phyloP scores from a whole-genome alignment of 1,140 invertebrate genomes.

The Pogonus chalceus region DNA sequence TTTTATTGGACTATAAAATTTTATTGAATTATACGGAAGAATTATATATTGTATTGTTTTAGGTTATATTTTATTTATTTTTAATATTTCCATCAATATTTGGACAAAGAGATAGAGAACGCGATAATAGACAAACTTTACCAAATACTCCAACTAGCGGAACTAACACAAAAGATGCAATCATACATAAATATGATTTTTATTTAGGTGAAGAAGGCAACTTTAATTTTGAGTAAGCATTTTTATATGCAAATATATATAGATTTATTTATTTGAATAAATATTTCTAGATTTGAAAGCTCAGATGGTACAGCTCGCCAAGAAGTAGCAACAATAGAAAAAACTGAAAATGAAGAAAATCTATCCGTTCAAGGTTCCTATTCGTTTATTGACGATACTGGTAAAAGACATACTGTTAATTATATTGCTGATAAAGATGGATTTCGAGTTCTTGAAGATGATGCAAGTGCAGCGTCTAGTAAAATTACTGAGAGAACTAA shows the following conservation, averaged over 20 bases:
- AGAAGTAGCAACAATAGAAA: slow-evolving; percentile 40
- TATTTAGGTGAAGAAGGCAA: neutral
- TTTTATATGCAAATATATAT: neutral
- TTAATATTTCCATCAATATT: no score
- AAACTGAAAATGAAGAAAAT: slow-evolving; percentile 39
- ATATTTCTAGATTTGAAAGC: neutral
- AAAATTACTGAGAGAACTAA: no score
- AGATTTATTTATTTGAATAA: neutral
- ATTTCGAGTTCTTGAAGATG: slow-evolving; percentile 33
- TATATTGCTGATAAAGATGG: slow-evolving; percentile 44
- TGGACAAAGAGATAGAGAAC: no score
- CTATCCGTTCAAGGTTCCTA: slow-evolving; percentile 45
- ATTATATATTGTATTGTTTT: no score
- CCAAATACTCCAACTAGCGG: no score
- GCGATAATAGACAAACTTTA: no score
- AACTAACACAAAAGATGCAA: no score
- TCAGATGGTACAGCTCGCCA: neutral
- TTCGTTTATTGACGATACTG: slow-evolving; percentile 45
- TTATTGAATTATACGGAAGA: no score
- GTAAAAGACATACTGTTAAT: slow-evolving; percentile 39
- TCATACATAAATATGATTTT: no score
- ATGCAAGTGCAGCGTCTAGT: no score
- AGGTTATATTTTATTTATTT: no score
- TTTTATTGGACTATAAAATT: no score
- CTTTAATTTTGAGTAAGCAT: neutral